Evolutionary conservation across 1,140 invertebrate genomes (phyloP).

Genomic region (Drosophila mauritiana): DNA sequence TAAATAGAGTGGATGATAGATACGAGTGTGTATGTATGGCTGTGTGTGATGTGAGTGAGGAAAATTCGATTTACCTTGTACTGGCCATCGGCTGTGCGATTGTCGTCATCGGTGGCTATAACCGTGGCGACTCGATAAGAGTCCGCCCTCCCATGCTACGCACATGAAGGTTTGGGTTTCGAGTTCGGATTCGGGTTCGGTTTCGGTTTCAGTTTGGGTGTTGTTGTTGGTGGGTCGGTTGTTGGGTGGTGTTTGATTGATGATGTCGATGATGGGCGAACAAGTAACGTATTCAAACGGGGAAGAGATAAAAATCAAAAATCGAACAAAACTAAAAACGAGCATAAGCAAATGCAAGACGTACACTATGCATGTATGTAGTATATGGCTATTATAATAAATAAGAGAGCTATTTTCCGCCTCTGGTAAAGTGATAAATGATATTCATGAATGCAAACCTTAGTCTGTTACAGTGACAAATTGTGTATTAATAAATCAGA

Average conservation of each 20-base stretch:
- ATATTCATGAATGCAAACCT: too few species aligned
- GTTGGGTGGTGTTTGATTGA: conserved; percentile 65
- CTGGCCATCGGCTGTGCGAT: conserved; percentile 96
- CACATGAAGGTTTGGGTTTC: conserved; percentile 87
- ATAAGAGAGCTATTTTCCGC: background rate
- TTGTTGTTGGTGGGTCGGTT: conserved; percentile 16
- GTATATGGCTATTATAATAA: conserved; percentile 23
- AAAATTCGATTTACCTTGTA: conserved; percentile 90
- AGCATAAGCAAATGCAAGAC: conserved; percentile 52
- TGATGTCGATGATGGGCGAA: conserved; percentile 68
- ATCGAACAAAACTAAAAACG: conserved; percentile 50
- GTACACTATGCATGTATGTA: conserved; percentile 10
- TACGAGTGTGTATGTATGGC: background rate
- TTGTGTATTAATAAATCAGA: too few species aligned
- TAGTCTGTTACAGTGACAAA: too few species aligned
- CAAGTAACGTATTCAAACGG: conserved; percentile 30
- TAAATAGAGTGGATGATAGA: conserved; percentile 33
- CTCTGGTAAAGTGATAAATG: conserved; percentile 15
- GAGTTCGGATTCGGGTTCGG: background rate
- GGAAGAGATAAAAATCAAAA: conserved; percentile 69
- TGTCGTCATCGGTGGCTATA: conserved; percentile 95
- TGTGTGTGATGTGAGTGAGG: conserved; percentile 22
- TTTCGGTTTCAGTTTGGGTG: conserved; percentile 23
- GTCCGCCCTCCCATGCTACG: conserved; percentile 96
- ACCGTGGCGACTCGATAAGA: conserved; percentile 97